Percentiles rank a stretch among this genome's conserved stretches.
Evolutionary conservation across 2,113 vertebrate species (phyloP).

Genomic region (Sphaerodactylus townsendi): DNA sequence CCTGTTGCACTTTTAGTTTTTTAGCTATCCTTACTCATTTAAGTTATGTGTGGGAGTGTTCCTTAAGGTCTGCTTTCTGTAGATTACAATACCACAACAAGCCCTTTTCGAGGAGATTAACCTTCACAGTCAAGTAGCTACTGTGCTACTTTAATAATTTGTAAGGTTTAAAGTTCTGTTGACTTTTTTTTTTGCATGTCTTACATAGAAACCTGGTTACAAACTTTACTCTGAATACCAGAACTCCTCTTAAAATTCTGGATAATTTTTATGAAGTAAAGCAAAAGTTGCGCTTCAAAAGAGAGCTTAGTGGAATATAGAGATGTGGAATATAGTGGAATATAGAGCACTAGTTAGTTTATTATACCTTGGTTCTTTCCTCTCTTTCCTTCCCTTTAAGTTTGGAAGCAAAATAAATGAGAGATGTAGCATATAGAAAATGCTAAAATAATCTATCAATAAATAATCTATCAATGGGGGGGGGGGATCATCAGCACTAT

Average conservation of each 20-base stretch:
- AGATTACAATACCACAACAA: neutral
- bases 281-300: conserved; percentile 45
- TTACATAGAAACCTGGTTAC: neutral
- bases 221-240: neutral
- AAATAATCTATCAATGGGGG: conserved; percentile 22
- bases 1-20: too few species aligned
- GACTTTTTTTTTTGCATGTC: conserved; percentile 36
- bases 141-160: conserved; percentile 21
- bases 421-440: neutral
- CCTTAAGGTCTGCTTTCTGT: neutral
- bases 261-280: conserved; percentile 37
- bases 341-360: neutral
- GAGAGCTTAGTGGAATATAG: neutral
- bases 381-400: neutral
- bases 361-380: conserved; percentile 17
- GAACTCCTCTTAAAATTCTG: conserved; percentile 1
- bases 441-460: conserved; percentile 33
- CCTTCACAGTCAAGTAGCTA: neutral
- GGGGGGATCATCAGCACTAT: conserved; percentile 20
- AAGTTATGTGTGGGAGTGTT: neutral
- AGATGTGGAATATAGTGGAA: conserved; percentile 21
- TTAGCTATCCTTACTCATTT: too few species aligned
- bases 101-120: neutral
- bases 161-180: conserved; percentile 50
- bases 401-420: neutral